These are phyloP conservation scores for Pocillopora meandrina DNA, from an alignment of 92 coral and sea anemone species.

Conservation along the genomic window DNA sequence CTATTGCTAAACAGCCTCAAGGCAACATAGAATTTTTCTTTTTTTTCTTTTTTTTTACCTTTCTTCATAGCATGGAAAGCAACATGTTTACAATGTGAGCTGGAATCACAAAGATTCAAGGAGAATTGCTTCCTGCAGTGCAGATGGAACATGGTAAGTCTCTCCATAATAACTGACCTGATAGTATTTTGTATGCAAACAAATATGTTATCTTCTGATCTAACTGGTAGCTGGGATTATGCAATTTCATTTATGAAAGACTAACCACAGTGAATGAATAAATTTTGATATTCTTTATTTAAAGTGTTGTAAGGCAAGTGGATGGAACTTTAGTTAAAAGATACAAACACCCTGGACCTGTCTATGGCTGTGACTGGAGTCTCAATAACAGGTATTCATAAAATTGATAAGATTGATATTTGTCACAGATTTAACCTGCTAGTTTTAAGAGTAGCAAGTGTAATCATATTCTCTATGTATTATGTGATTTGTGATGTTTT, in stretches of 20 bases:
- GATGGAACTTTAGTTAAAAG: constrained; percentile 85
- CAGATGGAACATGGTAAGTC: constrained; percentile 85
- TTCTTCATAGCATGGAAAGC: constrained; percentile 80
- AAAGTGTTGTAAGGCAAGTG: constrained; percentile 86
- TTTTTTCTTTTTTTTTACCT: neutral
- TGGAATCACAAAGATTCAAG: constrained; percentile 99
- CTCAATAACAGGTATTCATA: constrained; percentile 86
- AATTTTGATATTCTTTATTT: neutral
- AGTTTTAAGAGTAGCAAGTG: neutral
- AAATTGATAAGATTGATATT: neutral
- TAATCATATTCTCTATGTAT: too few relatives aligned
- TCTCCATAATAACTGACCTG: neutral
- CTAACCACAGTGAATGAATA: neutral
- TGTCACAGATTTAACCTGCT: neutral
- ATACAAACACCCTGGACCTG: constrained; percentile 95
- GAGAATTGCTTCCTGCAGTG: constrained; percentile 86
- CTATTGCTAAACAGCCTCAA: too few relatives aligned
- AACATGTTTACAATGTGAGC: constrained; percentile 86
- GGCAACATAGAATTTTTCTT: neutral
- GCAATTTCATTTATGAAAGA: neutral
- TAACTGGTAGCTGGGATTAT: neutral
- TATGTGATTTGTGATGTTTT: too few relatives aligned
- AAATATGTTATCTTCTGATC: neutral
- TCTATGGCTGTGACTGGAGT: constrained; percentile 99
- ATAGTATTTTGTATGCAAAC: neutral